phyloP scores from a whole-genome alignment of 2,113 vertebrate species.

The Albula glossodonta region DNA sequence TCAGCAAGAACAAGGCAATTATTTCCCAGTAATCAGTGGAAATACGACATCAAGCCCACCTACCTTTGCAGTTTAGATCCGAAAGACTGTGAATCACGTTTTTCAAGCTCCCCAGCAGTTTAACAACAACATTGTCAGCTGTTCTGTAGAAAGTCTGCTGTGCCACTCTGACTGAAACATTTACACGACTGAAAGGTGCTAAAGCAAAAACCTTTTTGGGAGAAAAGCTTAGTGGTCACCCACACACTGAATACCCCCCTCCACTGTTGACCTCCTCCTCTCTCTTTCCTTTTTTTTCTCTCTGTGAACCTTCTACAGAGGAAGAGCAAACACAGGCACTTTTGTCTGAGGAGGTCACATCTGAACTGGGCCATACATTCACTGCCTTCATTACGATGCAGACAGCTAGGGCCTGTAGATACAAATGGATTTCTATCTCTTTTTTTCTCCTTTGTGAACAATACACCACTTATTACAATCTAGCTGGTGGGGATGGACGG shows the following conservation, averaged over 20 bases:
- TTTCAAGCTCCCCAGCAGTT: background rate
- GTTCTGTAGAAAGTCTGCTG: background rate
- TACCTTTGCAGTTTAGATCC: conserved; percentile 18
- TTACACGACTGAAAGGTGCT: background rate
- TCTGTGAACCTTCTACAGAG: conserved; percentile 62
- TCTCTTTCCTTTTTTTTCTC: conserved; percentile 63
- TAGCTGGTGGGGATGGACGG: conserved; percentile 58
- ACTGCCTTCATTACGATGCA: conserved; percentile 81
- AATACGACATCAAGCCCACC: background rate
- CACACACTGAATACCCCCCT: conserved; percentile 58
- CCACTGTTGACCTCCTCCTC: conserved; percentile 53
- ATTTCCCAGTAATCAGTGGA: background rate
- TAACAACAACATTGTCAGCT: background rate
- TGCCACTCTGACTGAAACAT: background rate
- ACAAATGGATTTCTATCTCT: conserved; percentile 70
- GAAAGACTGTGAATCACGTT: background rate
- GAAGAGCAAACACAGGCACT: conserved; percentile 84
- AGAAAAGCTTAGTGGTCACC: conserved; percentile 41
- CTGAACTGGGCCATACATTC: conserved; percentile 73
- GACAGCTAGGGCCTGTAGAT: conserved; percentile 68
- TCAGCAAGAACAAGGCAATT: background rate
- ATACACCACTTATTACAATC: conserved; percentile 66
- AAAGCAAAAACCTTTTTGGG: conserved; percentile 2
- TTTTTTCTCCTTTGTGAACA: conserved; percentile 64
- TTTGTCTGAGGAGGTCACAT: conserved; percentile 80